A percentile compares a stretch with the other conserved stretches of the same genome.
Evolutionary conservation across 1,140 invertebrate species (phyloP).

Genomic region (Probaryconus sp.): DNA sequence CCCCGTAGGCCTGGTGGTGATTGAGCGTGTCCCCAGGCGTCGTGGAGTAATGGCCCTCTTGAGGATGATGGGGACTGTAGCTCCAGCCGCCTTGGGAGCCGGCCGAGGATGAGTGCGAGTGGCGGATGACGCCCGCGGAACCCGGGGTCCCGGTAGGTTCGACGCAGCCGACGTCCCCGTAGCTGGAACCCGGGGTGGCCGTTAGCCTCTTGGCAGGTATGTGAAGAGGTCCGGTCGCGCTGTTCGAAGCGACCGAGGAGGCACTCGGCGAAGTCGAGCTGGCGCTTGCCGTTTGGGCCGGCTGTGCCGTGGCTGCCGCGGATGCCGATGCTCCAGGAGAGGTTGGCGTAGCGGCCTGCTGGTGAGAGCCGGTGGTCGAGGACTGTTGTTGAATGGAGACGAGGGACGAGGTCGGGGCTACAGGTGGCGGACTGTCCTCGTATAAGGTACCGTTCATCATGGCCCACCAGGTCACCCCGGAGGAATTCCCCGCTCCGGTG

Average conservation of each 20-base stretch:
- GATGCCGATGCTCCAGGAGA: constrained; percentile 79
- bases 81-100: constrained; percentile 79
- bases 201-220: constrained; percentile 88
- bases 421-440: constrained; percentile 85
- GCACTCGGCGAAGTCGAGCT: constrained; percentile 84
- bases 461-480: constrained; percentile 88
- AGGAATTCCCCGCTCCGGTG: constrained; percentile 86
- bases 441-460: constrained; percentile 89
- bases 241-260: constrained; percentile 82
- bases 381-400: constrained; percentile 77
- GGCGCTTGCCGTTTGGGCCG: constrained; percentile 79
- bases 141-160: constrained; percentile 75
- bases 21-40: constrained; percentile 79
- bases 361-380: constrained; percentile 74
- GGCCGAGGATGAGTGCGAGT: constrained; percentile 84
- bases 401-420: constrained; percentile 78
- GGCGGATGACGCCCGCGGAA: constrained; percentile 83
- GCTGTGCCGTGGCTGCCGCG: constrained; percentile 77
- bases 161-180: constrained; percentile 81
- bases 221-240: constrained; percentile 84
- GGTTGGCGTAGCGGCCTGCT: constrained; percentile 77
- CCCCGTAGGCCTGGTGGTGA: constrained; percentile 82
- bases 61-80: constrained; percentile 76
- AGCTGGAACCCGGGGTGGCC: constrained; percentile 76
- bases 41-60: constrained; percentile 76